Percentiles rank a stretch among this genome's conserved stretches.
Conservation (phyloP, 2,113 vertebrate genomes). For the Pollachius pollachius region DNA sequence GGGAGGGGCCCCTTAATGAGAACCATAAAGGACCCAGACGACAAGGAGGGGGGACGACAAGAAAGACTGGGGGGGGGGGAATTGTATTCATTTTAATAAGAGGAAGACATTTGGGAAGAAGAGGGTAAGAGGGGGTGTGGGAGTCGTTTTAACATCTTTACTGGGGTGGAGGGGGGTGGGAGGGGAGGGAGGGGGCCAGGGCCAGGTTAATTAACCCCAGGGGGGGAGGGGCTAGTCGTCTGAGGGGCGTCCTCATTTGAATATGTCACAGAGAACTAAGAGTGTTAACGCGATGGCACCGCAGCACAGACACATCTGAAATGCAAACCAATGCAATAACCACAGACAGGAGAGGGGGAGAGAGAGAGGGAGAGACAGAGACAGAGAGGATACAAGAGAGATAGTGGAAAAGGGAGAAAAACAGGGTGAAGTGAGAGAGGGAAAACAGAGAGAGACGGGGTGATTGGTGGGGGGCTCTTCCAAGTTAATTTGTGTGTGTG, state of each 20-base stretch:
- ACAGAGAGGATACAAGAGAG: slow-evolving; percentile 39
- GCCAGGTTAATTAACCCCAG: slow-evolving; percentile 80
- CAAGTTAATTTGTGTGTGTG: slow-evolving; percentile 44
- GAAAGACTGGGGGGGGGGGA: background rate
- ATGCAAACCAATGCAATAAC: slow-evolving; percentile 21
- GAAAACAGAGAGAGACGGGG: slow-evolving; percentile 16
- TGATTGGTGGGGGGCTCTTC: background rate
- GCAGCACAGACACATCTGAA: slow-evolving; percentile 68
- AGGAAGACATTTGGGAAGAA: too few species aligned
- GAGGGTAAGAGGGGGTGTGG: slow-evolving; percentile 32
- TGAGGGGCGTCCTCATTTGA: slow-evolving; percentile 56
- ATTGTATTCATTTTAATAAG: too few species aligned
- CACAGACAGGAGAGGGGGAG: too few species aligned
- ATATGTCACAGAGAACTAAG: slow-evolving; percentile 71
- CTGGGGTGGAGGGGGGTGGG: slow-evolving; percentile 40
- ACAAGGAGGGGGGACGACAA: slow-evolving; percentile 15
- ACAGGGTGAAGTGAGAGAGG: slow-evolving; percentile 12
- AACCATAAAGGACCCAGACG: slow-evolving; percentile 41
- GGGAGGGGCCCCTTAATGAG: slow-evolving; percentile 67
- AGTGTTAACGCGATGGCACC: slow-evolving; percentile 54
- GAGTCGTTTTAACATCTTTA: slow-evolving; percentile 70
- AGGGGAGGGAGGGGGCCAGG: slow-evolving; percentile 66
- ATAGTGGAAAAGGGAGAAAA: slow-evolving; percentile 33
- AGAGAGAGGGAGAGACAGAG: too few species aligned
- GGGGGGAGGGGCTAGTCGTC: slow-evolving; percentile 48